These are phyloP conservation scores for Lepus oiostolus DNA, from an alignment of 2,797 vertebrate genomes.

Conservation along the genomic window DNA sequence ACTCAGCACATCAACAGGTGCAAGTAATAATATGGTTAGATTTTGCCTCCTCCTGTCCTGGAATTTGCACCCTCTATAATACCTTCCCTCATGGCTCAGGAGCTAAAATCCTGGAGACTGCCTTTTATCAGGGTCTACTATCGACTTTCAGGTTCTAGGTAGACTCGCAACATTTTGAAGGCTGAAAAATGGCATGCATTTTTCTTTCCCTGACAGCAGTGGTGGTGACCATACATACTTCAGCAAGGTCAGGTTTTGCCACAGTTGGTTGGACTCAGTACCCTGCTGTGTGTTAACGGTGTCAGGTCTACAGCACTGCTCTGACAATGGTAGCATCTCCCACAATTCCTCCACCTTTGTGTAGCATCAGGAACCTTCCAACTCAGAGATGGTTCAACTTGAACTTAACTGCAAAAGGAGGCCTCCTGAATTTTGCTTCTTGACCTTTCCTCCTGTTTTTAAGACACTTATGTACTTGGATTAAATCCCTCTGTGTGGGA, in stretches of 20 bases:
- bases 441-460: not conserved
- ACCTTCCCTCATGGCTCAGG: not conserved
- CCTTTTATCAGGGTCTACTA: not conserved
- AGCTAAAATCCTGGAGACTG: not conserved
- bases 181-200: not conserved
- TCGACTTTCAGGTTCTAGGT: not conserved
- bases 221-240: fast-evolving
- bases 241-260: not conserved
- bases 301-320: not conserved
- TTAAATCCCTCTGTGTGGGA: not conserved
- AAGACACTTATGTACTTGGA: not conserved
- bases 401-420: not conserved
- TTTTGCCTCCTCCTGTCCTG: not conserved
- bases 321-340: not conserved
- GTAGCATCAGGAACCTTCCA: not conserved
- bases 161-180: not conserved
- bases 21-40: not conserved
- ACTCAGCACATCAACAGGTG: not conserved
- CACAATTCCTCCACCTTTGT: not conserved
- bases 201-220: not conserved
- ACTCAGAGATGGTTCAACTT: not conserved
- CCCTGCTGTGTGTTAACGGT: not conserved
- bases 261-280: not conserved
- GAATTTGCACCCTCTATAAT: not conserved
- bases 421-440: not conserved